Base-by-base conservation (phyloP, 2,888 invertebrate species). In the Epiblema foenella region DNA sequence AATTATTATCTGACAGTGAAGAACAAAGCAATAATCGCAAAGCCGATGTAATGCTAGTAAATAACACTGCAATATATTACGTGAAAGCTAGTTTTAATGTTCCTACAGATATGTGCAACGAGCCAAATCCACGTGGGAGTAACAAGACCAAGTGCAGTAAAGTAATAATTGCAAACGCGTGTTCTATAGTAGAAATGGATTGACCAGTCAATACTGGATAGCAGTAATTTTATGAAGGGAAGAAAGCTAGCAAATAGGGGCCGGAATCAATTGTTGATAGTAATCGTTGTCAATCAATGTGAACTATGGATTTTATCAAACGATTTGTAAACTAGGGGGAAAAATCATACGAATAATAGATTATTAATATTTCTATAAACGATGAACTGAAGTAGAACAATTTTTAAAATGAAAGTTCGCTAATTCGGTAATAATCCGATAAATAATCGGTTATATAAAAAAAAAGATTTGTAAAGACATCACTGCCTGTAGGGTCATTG, bases 261-360 rank as follows among this genome's bases (percentile, higher is more conserved):
- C 66, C 49, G 7, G 12, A 37, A 49, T 51, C 66, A 29, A 57
- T 71, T 71, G 60, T 66, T 51, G 51, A 49, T 29, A 56, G 20
- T 60, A 71, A 71, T 71, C 51, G 60, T 71, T 71, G 62, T 67
- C 71, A 71, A 71, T 71, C 71, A 67, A 67, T 71, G 49, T 37
- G 67, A 71, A 71, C 54, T 60, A 60, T 52, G 15, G 52, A 42
- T 65, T 57, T 66, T 67, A 67, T 71, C 57, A 71, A 71, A 67
- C 67, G 67, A 62, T 67, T 71, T 66, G 66, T 66, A 70, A 71
- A 62, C 60, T 62, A 62, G 71, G 70, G 64, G 65, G 10, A 33
- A 17, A 37, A 42, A 57, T 57, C 33, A 15, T 46, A 12, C 18
- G 51, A 64, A 57, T 63, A 57, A 58, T 20, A 33, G 51, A 54